These are phyloP conservation scores for Podarcis cretensis DNA, from an alignment of 2,113 vertebrate genomes.

Conservation along the genomic window DNA sequence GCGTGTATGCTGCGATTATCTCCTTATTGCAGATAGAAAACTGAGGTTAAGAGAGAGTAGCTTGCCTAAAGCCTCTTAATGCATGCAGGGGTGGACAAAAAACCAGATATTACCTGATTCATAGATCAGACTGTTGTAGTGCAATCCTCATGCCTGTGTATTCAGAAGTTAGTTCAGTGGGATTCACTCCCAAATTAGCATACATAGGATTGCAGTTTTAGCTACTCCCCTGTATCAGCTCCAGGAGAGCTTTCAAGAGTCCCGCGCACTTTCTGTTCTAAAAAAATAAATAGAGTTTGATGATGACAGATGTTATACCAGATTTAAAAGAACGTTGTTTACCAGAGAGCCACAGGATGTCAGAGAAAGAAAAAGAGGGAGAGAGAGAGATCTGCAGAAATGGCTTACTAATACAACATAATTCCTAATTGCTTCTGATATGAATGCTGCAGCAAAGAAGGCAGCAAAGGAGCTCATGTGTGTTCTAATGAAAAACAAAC, in stretches of 20 bases:
- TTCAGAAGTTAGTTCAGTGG: neutral
- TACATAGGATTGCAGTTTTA: neutral
- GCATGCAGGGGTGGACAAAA: neutral
- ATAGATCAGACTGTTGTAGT: neutral
- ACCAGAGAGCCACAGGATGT: slow-evolving; percentile 36
- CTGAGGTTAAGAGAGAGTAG: neutral
- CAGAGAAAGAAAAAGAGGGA: slow-evolving; percentile 24
- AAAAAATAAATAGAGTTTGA: slow-evolving; percentile 9
- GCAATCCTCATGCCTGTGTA: neutral
- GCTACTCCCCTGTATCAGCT: neutral
- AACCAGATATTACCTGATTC: neutral
- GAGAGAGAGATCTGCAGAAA: slow-evolving; percentile 34
- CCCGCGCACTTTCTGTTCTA: neutral
- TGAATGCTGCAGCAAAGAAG: neutral
- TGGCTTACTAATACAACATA: slow-evolving; percentile 5
- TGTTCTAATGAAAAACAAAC: slow-evolving; percentile 16
- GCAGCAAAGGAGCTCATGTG: neutral
- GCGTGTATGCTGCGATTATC: neutral
- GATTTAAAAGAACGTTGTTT: slow-evolving; percentile 64
- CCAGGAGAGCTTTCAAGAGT: neutral
- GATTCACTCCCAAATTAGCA: neutral
- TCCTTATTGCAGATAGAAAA: neutral
- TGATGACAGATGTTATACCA: slow-evolving; percentile 58
- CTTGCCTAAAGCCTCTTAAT: neutral
- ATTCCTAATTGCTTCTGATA: slow-evolving; percentile 13